phyloP scores from a whole-genome alignment of 2,113 vertebrate species.

The Perognathus longimembris region DNA sequence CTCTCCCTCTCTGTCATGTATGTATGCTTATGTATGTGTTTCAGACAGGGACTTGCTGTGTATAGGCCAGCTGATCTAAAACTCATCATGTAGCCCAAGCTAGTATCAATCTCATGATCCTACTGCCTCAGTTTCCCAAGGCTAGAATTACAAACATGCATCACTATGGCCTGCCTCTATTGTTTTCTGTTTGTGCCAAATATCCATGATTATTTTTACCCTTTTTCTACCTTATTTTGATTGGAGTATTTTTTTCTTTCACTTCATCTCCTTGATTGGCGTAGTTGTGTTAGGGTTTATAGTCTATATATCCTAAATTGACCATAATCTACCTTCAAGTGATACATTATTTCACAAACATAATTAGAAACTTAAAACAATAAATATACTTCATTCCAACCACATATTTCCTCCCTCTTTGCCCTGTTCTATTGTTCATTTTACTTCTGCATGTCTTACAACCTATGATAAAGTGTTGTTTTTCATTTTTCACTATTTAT shows the following conservation, averaged over 20 bases:
- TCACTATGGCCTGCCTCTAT: not conserved
- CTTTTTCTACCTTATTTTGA: constrained; percentile 9
- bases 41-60: too few relatives aligned
- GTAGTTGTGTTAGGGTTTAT: constrained; percentile 25
- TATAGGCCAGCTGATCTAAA: too few relatives aligned
- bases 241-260: not conserved
- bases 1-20: too few relatives aligned
- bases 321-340: not conserved
- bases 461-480: not conserved
- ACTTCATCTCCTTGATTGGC: not conserved
- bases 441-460: constrained; percentile 17
- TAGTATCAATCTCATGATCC: too few relatives aligned
- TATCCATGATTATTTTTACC: constrained; percentile 19
- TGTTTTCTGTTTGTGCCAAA: constrained; percentile 22
- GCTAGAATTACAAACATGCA: not conserved
- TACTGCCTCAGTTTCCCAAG: not conserved
- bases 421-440: not conserved
- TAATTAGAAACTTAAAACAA: not conserved
- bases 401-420: not conserved
- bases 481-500: constrained; percentile 40
- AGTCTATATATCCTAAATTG: constrained; percentile 25
- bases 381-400: not conserved
- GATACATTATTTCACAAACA: not conserved
- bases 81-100: not conserved
- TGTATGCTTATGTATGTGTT: too few relatives aligned